A percentile compares a stretch with the other conserved stretches of the same genome.
phyloP scores from a whole-genome alignment of 2,113 vertebrate genomes.

The Semicossyphus pulcher region DNA sequence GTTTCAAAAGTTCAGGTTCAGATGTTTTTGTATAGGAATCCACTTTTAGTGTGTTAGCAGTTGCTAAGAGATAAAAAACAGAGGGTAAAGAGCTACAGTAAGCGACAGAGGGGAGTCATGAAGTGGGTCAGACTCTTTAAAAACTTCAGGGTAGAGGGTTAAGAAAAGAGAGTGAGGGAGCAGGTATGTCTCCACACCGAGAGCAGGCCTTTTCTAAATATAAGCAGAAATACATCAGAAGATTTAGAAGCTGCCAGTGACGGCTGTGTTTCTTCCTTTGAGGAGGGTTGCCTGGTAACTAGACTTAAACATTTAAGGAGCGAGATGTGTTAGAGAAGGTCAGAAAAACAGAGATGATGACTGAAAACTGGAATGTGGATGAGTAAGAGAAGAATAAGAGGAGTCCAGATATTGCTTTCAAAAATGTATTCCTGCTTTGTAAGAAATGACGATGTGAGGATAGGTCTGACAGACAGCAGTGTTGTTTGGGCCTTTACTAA shows the following conservation, averaged over 20 bases:
- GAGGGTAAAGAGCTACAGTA: not conserved
- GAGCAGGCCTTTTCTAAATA: constrained; percentile 5
- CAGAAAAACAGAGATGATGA: not conserved
- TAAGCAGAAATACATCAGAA: constrained; percentile 23
- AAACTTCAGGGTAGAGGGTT: not conserved
- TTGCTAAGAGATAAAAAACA: not conserved
- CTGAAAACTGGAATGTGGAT: not conserved
- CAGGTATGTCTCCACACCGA: not conserved
- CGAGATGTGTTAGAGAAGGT: not conserved
- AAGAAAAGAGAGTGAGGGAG: not conserved
- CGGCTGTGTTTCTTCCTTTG: not conserved
- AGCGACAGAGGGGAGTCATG: not conserved
- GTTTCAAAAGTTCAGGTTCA: not conserved
- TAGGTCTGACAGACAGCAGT: too few relatives aligned
- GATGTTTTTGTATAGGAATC: not conserved
- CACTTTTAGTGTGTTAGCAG: not conserved
- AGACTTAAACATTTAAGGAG: constrained; percentile 2
- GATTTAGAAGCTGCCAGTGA: not conserved
- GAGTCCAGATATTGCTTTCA: not conserved
- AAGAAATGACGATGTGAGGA: not conserved
- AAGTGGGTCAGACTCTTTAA: constrained; percentile 33
- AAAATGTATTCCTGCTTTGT: too few relatives aligned
- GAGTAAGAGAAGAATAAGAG: not conserved
- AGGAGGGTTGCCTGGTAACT: constrained; percentile 32
- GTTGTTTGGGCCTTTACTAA: too few relatives aligned